Percentiles rank a stretch among this genome's conserved stretches.
These are phyloP conservation scores for Drosophila trichaetosa DNA, from an alignment of 2,888 invertebrate genomes.

Conservation along the genomic window DNA sequence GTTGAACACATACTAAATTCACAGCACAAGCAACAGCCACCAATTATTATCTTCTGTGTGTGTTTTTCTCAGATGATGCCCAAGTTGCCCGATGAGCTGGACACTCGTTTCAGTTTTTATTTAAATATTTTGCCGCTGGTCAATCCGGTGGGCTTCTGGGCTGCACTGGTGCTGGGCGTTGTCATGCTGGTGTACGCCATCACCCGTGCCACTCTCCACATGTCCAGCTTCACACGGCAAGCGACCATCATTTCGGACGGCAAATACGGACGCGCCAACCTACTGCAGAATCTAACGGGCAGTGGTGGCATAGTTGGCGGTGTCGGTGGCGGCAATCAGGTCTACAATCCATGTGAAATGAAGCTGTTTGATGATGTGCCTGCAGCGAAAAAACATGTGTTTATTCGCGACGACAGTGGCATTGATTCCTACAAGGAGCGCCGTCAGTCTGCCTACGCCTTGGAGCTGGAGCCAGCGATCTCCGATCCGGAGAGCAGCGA, in stretches of 20 bases:
- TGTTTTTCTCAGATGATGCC: conserved; percentile 88
- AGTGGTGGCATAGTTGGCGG: conserved; percentile 27
- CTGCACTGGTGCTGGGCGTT: conserved; percentile 76
- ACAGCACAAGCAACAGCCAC: not conserved
- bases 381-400: conserved; percentile 58
- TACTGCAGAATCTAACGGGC: conserved; percentile 62
- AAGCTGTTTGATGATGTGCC: conserved; percentile 74
- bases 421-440: conserved; percentile 54
- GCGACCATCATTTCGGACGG: conserved; percentile 70
- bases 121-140: conserved; percentile 89
- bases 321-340: conserved; percentile 51
- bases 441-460: conserved; percentile 64
- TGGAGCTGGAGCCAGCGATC: conserved; percentile 81
- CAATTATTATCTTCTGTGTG: not conserved
- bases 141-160: conserved; percentile 85
- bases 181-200: conserved; percentile 80
- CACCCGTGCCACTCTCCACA: conserved; percentile 79
- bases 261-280: conserved; percentile 78
- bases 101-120: conserved; percentile 89
- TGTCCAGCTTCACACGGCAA: conserved; percentile 77
- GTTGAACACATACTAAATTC: conserved; percentile 82
- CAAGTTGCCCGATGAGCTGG: conserved; percentile 87
- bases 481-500: conserved; percentile 72
- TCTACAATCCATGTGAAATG: conserved; percentile 83
- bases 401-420: conserved; percentile 47